Base-by-base conservation (phyloP, 2,113 vertebrate species). In the Lynx canadensis region DNA sequence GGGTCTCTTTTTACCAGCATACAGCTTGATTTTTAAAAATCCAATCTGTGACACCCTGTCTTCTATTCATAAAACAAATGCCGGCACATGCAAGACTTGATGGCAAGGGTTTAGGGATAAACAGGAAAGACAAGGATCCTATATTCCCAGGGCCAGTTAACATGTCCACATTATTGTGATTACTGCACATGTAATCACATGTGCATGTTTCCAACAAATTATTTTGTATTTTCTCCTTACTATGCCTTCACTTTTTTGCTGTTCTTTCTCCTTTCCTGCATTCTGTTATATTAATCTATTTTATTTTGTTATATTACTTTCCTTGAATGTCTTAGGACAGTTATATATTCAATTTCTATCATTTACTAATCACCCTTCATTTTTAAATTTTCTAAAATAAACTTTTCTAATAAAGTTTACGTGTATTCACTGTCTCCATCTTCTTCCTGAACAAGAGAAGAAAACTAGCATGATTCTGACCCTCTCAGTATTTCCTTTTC, bases 51-150 rank as follows among this genome's bases (percentile, higher is more conserved):
- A 63, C 33, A 19, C 14, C 33, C 8, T 68, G 66, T 87, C n/a
- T 83, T 83, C 89, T 74, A 66, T 19, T 55, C 29, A 78, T 76
- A 31, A 83, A 52, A 84, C 45, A 90, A 95, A 90, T 95, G 60
- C 25, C 57, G 57, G 27, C 19, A 18, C 3, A 0, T 55, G 68
- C 5, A 41, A 36, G 52, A 79, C 27, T 16, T 55, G 4, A 71
- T 48, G 21, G 33, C 21, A 68, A 74, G 45, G 23, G 38, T 55
- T 41, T 10, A 81, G 45, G 15, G 8, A 55, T 19, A 69, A 90
- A 29, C 1, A 65, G 11, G 65, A 55, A 82, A 81, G 27, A 74
- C 3, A 52, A 85, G 21, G 2, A 14, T 33, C 38, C 6, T 81
- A 21, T 27, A 23, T 8, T 68, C 16, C 33, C 29, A 21, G 33